These are phyloP conservation scores for Colletes gigas DNA, from an alignment of 1,140 invertebrate species.

Conservation along the genomic window DNA sequence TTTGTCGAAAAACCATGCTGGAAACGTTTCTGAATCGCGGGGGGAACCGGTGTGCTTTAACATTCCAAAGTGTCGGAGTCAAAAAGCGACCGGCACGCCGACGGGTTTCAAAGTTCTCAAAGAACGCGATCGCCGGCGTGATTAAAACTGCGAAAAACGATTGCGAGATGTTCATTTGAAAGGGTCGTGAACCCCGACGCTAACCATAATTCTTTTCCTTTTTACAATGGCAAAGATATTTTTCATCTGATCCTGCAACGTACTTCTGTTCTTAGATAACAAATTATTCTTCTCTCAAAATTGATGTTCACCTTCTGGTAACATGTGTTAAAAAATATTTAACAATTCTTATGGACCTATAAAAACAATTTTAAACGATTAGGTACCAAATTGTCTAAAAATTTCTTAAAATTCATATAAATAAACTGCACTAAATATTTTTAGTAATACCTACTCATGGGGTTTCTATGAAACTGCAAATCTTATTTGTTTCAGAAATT, in stretches of 20 bases:
- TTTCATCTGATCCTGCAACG: background rate
- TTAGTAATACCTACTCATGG: too few species aligned
- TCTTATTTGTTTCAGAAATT: background rate
- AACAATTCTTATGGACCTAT: too few species aligned
- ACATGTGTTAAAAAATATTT: too few species aligned
- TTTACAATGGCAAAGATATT: background rate
- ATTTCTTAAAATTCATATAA: too few species aligned
- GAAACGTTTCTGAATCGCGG: constrained; percentile 38
- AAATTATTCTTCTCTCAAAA: too few species aligned
- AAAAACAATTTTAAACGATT: too few species aligned
- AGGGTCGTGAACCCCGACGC: background rate
- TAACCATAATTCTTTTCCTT: background rate
- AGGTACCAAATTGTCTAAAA: too few species aligned
- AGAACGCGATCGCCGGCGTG: background rate
- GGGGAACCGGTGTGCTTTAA: background rate
- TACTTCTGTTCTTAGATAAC: too few species aligned
- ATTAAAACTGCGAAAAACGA: constrained; percentile 5
- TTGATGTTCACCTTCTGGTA: too few species aligned
- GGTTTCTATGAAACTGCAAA: background rate
- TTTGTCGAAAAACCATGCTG: constrained; percentile 27
- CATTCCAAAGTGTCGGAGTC: constrained; percentile 24
- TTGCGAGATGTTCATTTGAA: background rate
- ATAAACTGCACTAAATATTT: too few species aligned
- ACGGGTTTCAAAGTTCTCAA: constrained; percentile 9
- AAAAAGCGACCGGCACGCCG: constrained; percentile 1